Percentiles rank a stretch among this genome's conserved stretches.
phyloP scores from a whole-genome alignment of 2,113 vertebrate species.

The Boulengeromyrus knoepffleri region DNA sequence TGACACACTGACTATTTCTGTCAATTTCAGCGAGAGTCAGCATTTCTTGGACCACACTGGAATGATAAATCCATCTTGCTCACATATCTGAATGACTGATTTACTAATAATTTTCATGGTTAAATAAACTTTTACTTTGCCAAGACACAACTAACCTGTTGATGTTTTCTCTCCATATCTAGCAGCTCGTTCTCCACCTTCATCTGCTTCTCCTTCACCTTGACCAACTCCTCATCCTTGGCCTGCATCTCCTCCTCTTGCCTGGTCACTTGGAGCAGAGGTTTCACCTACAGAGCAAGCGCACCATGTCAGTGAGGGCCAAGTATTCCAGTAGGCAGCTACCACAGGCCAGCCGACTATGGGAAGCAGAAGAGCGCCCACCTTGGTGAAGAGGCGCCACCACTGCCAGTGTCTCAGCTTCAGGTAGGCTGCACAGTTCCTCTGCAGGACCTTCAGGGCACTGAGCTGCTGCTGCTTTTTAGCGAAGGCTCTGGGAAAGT shows the following conservation, averaged over 20 bases:
- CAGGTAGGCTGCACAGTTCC: conserved; percentile 92
- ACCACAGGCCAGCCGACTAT: not conserved
- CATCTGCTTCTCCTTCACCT: conserved; percentile 90
- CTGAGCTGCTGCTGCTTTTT: conserved; percentile 97
- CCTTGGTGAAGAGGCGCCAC: conserved; percentile 99
- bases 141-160: conserved; percentile 69
- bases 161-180: conserved; percentile 92
- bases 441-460: conserved; percentile 91
- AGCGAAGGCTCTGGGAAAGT: conserved; percentile 74
- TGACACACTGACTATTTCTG: not conserved
- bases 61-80: not conserved
- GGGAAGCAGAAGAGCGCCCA: conserved; percentile 16
- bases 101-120: not conserved
- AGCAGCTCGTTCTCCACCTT: conserved; percentile 90
- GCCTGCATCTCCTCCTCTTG: conserved; percentile 95
- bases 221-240: conserved; percentile 91
- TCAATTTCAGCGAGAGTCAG: not conserved
- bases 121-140: not conserved
- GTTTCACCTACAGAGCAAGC: conserved; percentile 77
- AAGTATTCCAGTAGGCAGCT: not conserved
- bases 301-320: not conserved
- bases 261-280: conserved; percentile 93
- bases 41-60: not conserved
- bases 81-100: not conserved
- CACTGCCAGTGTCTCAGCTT: conserved; percentile 98